These are phyloP conservation scores for Panthera leo DNA, from an alignment of 2,113 vertebrate genomes.

Conservation along the genomic window DNA sequence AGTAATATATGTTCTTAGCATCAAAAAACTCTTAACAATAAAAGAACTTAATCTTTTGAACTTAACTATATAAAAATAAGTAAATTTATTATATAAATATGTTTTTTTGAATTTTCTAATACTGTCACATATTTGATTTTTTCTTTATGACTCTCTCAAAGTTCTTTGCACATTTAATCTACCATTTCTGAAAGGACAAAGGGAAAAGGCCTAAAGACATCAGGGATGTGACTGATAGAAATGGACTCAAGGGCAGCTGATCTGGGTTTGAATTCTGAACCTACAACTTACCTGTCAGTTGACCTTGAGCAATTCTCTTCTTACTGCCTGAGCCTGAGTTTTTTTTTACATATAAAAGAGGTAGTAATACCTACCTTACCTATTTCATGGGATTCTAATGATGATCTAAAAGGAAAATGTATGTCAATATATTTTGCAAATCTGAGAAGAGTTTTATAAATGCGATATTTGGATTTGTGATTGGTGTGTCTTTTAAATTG, in stretches of 20 bases:
- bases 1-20: neutral
- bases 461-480: neutral
- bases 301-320: neutral
- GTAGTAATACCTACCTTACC: neutral
- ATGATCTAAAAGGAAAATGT: neutral
- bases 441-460: neutral
- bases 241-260: neutral
- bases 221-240: neutral
- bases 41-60: neutral
- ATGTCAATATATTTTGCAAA: neutral
- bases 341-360: neutral
- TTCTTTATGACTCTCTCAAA: neutral
- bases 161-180: neutral
- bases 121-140: neutral
- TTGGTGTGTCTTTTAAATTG: conserved; percentile 17
- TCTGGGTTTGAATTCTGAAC: conserved; percentile 9
- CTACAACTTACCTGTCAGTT: neutral
- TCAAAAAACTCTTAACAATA: neutral
- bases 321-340: neutral
- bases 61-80: neutral
- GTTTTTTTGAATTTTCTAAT: neutral
- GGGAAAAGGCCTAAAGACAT: neutral
- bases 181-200: neutral
- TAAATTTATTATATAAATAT: neutral
- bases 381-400: neutral